These are phyloP conservation scores for Cataglyphis hispanica DNA, from an alignment of 1,140 invertebrate species.

Conservation along the genomic window DNA sequence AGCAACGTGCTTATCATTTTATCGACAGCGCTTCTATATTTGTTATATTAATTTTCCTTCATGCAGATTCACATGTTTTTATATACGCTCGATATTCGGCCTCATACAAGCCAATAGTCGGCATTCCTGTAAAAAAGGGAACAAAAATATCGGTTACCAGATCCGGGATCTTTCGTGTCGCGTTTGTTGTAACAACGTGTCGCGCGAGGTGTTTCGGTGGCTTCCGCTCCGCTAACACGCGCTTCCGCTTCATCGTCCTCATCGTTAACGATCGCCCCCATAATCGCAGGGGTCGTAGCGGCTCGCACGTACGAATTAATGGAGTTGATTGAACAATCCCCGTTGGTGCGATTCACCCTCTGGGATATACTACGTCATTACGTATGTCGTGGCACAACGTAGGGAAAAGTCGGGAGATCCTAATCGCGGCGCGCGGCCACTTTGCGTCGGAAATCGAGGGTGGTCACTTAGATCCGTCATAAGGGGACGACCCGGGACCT, in stretches of 20 bases:
- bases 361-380: conserved; percentile 9
- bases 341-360: conserved; percentile 49
- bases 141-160: conserved; percentile 31
- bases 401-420: conserved; percentile 77
- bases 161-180: not conserved
- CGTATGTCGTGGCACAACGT: conserved; percentile 45
- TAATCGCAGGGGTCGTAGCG: conserved; percentile 1
- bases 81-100: too few species aligned
- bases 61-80: too few species aligned
- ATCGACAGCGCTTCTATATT: too few species aligned
- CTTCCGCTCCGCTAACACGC: conserved; percentile 42
- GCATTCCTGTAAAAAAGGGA: not conserved
- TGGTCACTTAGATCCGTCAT: conserved; percentile 82
- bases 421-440: conserved; percentile 82
- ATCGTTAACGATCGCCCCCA: conserved; percentile 35
- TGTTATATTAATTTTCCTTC: too few species aligned
- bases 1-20: too few species aligned
- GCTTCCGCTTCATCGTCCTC: conserved; percentile 17
- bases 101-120: not conserved
- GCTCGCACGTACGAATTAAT: conserved; percentile 56
- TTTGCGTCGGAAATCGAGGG: conserved; percentile 85
- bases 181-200: not conserved
- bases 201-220: conserved; percentile 40
- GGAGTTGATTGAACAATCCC: conserved; percentile 65
- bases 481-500: conserved; percentile 72